Evolutionary conservation across 2,888 invertebrate genomes (phyloP), one percentile per base, ranked within the genome.

Genomic region (Drosophila peninsularis): DNA sequence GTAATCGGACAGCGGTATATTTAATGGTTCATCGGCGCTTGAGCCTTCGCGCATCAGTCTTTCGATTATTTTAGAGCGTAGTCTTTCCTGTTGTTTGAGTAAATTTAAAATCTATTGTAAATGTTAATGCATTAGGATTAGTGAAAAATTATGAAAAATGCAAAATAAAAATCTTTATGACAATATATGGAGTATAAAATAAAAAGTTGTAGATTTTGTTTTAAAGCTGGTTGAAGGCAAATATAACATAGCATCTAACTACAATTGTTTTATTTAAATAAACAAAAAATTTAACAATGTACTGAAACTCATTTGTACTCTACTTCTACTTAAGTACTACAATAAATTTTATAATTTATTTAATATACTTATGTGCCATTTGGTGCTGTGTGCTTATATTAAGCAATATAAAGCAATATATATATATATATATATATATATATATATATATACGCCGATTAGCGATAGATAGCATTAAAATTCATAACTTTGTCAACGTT

Each of bases 21-120:
- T 97, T 3, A 96, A 95, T 14, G 97, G 97, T 91, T 97, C 97
- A 84, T 97, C 97, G 10, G 97, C 97, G 90, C 95, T 97, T 0
- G 97, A 97, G 37, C 97, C 97, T 92, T 96, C 96, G 91, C 96
- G 95, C 75, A 95, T 93, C 74, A 97, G 93, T 89, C 96, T 95
- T 72, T 95, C 95, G 53, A 97, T 94, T 82, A 97, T 97, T 94
- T 97, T 97, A 67, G 94, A 94, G 78, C 97, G 94, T 53, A 97
- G 93, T 90, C 94, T 94, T 91, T 97, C 97, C 95, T 96, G 91
- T 88, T 92, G 88, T 65, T 86, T 82, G 72, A 87, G 84, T 86
- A 84, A 88, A 88, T 85, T 82, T 82, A 88, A 85, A 91, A 91
- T 87, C 90, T 90, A 87, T 87, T 82, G 83, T 88, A 76, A 86